Base-by-base conservation (phyloP, 2,113 vertebrate species). In the Mesoclemmys tuberculata region DNA sequence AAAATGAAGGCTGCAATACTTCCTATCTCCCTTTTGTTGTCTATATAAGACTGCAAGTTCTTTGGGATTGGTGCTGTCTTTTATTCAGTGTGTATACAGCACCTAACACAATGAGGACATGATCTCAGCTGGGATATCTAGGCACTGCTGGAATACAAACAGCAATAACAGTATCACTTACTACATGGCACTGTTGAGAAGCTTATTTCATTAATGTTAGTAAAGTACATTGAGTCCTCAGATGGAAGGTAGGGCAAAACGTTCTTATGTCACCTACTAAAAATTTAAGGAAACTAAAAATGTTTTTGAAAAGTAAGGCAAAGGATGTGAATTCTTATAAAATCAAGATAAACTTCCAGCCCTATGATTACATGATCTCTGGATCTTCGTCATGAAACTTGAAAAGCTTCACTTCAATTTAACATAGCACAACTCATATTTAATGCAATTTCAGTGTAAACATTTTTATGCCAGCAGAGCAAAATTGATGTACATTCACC, bases 11-110 rank as follows among this genome's bases (percentile, higher is more conserved):
- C 13, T 48, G 21, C 44, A 49, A 5, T 0, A 0, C 2, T n/a
- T 46, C 46, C 64, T 38, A 3, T 3, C 38, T 38, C 26, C 21
- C 64, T 58, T 58, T 29, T 58, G 56, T 10, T 31, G 0, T 64
- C n/a, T 27, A 4, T n/a, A 1, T 5, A 21, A 0, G 0, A 48
- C 55, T 26, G 51, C 51, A 12, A 22, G 41, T 82, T 79, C 78
- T n/a, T 27, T 22, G 61, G n/a, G 18, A 16, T 19, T 5, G 35
- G 51, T 51, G 64, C 3, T 52, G 31, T 71, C 71, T 58, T 1
- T 1, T 1, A 44, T 1, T 2, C 2, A 1, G 3, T 8, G 14
- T 3, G 22, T 1, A 0, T 13, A 35, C 10, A 10, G 21, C 44
- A 19, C 29, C 9, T 16, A 49, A 14, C 49, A 16, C 48, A 2